A percentile compares a stretch with the other conserved stretches of the same genome.
Evolutionary conservation across 2,888 invertebrate species (phyloP).

Genomic region (Philaethria dido): DNA sequence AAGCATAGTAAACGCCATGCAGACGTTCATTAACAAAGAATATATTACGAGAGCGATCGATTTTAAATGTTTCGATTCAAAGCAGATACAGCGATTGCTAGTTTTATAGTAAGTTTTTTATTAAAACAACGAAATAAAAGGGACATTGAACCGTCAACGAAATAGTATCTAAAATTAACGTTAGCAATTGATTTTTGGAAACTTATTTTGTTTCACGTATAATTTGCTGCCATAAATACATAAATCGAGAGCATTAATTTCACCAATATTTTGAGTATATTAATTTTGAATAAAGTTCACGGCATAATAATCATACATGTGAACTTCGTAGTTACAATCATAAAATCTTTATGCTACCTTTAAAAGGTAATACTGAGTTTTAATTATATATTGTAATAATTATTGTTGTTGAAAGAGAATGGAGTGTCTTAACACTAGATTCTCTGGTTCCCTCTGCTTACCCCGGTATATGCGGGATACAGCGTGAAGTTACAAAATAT

Average conservation of each 20-base stretch:
- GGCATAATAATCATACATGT: background rate
- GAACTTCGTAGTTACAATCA: background rate
- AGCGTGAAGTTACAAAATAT: too few relatives aligned
- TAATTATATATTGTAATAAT: too few relatives aligned
- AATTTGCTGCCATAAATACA: background rate
- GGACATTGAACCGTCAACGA: background rate
- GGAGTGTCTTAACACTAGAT: too few relatives aligned
- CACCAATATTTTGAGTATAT: slow-evolving; percentile 1
- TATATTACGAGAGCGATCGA: slow-evolving; percentile 14
- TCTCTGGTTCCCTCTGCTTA: too few relatives aligned
- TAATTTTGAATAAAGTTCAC: background rate
- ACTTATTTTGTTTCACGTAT: background rate
- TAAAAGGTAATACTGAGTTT: slow-evolving; percentile 16
- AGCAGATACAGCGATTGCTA: slow-evolving; percentile 9
- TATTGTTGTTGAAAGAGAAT: too few relatives aligned
- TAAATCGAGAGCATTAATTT: background rate
- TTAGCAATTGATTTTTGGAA: background rate
- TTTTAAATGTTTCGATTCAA: slow-evolving; percentile 9
- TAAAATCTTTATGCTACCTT: background rate
- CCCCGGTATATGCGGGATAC: too few relatives aligned
- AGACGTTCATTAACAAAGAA: slow-evolving; percentile 31
- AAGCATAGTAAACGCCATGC: slow-evolving; percentile 24
- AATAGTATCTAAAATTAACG: background rate
- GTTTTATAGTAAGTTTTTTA: background rate
- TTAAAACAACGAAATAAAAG: background rate